Base-by-base conservation (phyloP, 2,888 invertebrate species). In the Synergus gifuensis region DNA sequence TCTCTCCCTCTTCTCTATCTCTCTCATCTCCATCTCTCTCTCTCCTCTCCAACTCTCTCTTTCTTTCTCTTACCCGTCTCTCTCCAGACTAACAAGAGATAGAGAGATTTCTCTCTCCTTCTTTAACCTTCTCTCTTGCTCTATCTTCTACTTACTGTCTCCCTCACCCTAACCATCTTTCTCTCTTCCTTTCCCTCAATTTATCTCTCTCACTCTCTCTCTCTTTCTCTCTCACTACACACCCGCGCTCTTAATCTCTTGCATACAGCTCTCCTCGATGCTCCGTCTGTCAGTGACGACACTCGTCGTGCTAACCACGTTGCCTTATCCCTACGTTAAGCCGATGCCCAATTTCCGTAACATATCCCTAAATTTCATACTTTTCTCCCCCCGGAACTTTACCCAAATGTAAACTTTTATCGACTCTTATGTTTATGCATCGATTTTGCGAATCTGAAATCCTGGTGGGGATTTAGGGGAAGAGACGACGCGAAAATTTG, bases 91-190 rank as follows among this genome's bases (percentile, higher is more conserved):
- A 28, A 28, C 28, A 3, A 28, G 28, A 28, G 28, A 28, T 28
- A 28, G 28, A 28, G 28, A 28, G 28, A 28, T 28, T 28, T 28
- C 28, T 92, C 89, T 92, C 82, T 82, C 92, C 92, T 49, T 92
- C 86, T 93, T 77, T 3, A 28, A 28, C 81, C 12, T 12, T 46
- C 8, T 12, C 12, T 46, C 12, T 77, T 28, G 28, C 28, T 28
- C 28, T 28, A 18, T 62, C 62, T 18, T 5, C 18, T 28, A 36
- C 40, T 22, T 28, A 28, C 28, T 28, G 3, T 28, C 91, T 81
- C 80, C 76, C 64, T 81, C 79, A 92, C 28, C 92, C 89, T 91
- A 82, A 82, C 92, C 92, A 49, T 92, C 86, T 93, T 77, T 82
- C 84, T 77, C 79, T 28, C 28, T 28, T 28, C 28, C 28, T 28